phyloP scores from a whole-genome alignment of 2,888 invertebrate genomes.

The Mycogona germanica region DNA sequence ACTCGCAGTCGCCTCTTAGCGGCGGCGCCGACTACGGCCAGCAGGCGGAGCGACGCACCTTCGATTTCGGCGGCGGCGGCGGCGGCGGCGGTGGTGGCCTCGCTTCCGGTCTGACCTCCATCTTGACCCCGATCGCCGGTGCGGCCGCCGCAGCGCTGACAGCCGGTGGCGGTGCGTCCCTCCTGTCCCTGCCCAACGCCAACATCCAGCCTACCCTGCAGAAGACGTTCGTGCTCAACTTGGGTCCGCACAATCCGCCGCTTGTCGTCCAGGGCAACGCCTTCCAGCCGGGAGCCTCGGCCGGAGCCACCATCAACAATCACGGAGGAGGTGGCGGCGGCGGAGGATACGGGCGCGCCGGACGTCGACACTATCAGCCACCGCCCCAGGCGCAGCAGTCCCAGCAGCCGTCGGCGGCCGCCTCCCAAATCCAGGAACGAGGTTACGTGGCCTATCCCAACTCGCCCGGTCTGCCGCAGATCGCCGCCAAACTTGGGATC shows the following conservation, averaged over 20 bases:
- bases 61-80: constrained; percentile 2
- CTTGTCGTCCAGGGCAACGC: constrained; percentile 16
- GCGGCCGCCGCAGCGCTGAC: constrained; percentile 13
- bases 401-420: not conserved
- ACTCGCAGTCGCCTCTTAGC: not conserved
- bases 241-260: constrained; percentile 16
- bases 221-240: constrained; percentile 15
- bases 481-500: constrained; percentile 9
- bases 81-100: constrained; percentile 6
- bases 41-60: constrained; percentile 8
- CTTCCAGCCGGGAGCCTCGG: constrained; percentile 14
- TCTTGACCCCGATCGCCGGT: constrained; percentile 10
- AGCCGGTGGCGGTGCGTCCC: constrained; percentile 1
- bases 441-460: constrained; percentile 6
- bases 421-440: not conserved
- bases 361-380: not conserved
- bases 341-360: not conserved
- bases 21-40: not conserved
- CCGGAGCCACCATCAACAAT: constrained; percentile 16
- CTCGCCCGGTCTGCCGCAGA: constrained; percentile 1
- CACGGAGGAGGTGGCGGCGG: not conserved
- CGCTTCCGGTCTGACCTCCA: not conserved
- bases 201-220: constrained; percentile 16
- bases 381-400: not conserved
- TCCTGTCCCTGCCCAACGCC: constrained; percentile 13